Base-by-base conservation (phyloP, 2,113 vertebrate species). In the Rafetus swinhoei region DNA sequence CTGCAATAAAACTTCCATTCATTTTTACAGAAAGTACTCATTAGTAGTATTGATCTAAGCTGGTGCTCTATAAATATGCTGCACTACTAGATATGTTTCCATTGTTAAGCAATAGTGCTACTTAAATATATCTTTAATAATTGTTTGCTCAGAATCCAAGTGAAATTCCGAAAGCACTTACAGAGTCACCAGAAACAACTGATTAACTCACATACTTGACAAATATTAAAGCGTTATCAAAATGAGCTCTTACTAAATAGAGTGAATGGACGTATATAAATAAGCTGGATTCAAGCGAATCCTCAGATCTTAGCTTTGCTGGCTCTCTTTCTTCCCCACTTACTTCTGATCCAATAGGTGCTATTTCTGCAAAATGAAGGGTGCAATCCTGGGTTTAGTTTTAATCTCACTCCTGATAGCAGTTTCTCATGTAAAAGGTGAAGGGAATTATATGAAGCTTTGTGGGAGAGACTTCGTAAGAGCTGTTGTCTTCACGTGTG, bases 401-500 rank as follows among this genome's bases (percentile, higher is more conserved):
- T 88, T 94, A 3, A 81, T 98, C 0, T 2, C 69, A 1, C 53
- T 97, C 56, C 81, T 98, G 39, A 79, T 96, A 1, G 82, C 52
- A 1, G 83, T 93, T 1, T 80, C 27, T 2, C 90, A 90, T 22
- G 96, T 90, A 2, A 57, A 19, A 18, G 96, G 97, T 0, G 97
- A 98, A 55, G 97, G 93, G 1, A 96, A 87, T 39, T 90, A 92
- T 0, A 57, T 99, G 87, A 98, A 91, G 97, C 98, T 99, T 91
- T 99, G 99, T 0, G 99, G 99, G 2, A 97, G 97, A 1, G 98
- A 99, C 21, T 98, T 99, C 4, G 57, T 99, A 69, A 76, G 98
- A 27, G 98, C 99, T 0, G 93, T 99, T 0, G 95, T 99, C 59
- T 99, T 98, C 97, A 99, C 98, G n/a, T 99, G 99, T 0, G 99